Conservation (phyloP, 1,140 invertebrate species). For the Papilio polyxenes region DNA sequence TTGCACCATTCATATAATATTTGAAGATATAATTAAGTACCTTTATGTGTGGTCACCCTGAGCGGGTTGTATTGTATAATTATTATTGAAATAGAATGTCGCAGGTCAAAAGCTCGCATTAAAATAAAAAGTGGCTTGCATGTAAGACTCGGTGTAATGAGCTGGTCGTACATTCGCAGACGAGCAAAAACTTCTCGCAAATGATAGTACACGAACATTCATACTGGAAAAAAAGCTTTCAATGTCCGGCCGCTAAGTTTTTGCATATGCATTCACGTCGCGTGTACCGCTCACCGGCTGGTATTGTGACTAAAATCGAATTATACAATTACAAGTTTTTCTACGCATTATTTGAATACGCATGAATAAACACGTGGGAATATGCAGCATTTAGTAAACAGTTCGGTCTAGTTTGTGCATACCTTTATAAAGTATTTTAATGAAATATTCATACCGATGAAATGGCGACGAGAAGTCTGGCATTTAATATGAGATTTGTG, state of each 20-base stretch:
- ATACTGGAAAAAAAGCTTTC: conserved; percentile 8
- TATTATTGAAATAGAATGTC: conserved; percentile 19
- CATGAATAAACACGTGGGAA: conserved; percentile 19
- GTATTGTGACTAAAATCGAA: conserved; percentile 24
- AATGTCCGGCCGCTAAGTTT: conserved; percentile 7
- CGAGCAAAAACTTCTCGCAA: conserved; percentile 13
- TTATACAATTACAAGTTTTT: conserved; percentile 25
- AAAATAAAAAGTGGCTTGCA: conserved; percentile 6
- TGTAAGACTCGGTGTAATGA: conserved; percentile 11
- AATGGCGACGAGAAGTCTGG: not conserved
- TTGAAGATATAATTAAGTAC: not conserved
- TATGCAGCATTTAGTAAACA: not conserved
- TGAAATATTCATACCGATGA: not conserved
- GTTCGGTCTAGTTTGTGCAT: not conserved
- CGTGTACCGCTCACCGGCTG: conserved; percentile 6
- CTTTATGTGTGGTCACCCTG: not conserved
- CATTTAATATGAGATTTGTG: not conserved
- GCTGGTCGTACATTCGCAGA: conserved; percentile 29
- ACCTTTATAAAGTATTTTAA: not conserved
- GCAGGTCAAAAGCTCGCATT: conserved; percentile 25
- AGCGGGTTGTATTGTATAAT: not conserved
- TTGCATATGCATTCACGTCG: conserved; percentile 24
- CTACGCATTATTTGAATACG: not conserved
- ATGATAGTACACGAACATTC: conserved; percentile 1
- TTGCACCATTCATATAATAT: not conserved